Base-by-base conservation (phyloP, 2,888 invertebrate species). In the Pammene aurita region DNA sequence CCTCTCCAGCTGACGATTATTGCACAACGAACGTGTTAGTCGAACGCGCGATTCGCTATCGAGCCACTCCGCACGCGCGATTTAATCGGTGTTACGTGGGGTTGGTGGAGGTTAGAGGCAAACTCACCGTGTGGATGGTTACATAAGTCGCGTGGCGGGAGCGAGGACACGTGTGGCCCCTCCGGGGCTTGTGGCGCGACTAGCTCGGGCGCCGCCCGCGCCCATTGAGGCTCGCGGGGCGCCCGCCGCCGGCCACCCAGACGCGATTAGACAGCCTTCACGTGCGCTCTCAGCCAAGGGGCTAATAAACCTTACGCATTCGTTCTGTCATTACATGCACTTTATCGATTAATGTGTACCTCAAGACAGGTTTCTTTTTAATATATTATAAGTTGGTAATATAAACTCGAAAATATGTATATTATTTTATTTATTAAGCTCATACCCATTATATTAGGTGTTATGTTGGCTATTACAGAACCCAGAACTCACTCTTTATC, bases 71-170 rank as follows among this genome's bases (percentile, higher is more conserved):
- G 75, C 75, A 65, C 72, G 76, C 77, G 77, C 75, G 77, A 71
- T 74, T 73, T 70, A 65, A 74, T 77, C 75, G 70, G 78, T 75
- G 79, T 58, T 66, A 77, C 56, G 80, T 76, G 81, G 81, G 81
- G 82, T 81, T 81, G 86, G 84, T 83, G 82, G 84, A 84, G 85
- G 86, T 79, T 80, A 88, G 87, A 88, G 90, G 90, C 86, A 83
- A 89, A 87, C 85, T 90, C 89, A 89, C 90, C 90, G 90, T 88
- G 89, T 87, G 88, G 89, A 86, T 90, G 88, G 86, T 92, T 92
- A 92, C 83, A 90, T 92, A 92, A 92, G 92, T 85, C 89, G 86
- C 86, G 85, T 80, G 80, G 81, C 80, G 85, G 85, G 83, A 83
- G 78, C 83, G 85, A 84, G 83, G 84, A 88, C 85, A 90, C 91